Evolutionary conservation across 2,797 vertebrate species (phyloP).

Genomic region (Leptoclinus maculatus): DNA sequence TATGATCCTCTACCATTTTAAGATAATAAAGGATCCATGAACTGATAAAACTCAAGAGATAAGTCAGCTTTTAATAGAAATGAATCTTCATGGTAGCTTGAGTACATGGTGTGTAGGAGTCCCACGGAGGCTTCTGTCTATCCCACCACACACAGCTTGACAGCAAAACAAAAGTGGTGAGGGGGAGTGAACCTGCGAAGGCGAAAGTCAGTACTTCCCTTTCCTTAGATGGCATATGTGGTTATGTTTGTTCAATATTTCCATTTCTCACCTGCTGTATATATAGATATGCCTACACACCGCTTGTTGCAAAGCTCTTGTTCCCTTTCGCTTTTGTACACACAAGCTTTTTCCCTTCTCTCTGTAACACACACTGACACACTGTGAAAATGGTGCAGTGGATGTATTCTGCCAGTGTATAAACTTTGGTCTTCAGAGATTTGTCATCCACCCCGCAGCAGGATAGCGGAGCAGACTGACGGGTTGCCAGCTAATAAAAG

Average conservation of each 20-base stretch:
- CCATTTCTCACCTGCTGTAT: constrained; percentile 32
- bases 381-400: constrained; percentile 24
- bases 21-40: background rate
- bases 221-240: background rate
- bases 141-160: background rate
- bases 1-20: background rate
- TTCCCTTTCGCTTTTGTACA: background rate
- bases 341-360: constrained; percentile 2
- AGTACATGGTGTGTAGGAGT: background rate
- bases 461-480: constrained; percentile 43
- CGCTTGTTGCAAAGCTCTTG: background rate
- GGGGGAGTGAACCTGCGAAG: constrained; percentile 17
- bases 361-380: constrained; percentile 6
- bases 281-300: constrained; percentile 22
- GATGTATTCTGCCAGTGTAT: constrained; percentile 26
- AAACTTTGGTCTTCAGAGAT: constrained; percentile 52
- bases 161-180: constrained; percentile 3
- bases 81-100: background rate
- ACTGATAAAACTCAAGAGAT: constrained; percentile 11
- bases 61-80: constrained; percentile 8
- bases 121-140: constrained; percentile 6
- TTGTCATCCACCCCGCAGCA: constrained; percentile 41
- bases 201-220: background rate
- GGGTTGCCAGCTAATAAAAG: constrained; percentile 63
- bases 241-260: constrained; percentile 22